Evolutionary conservation across 2,113 vertebrate species (phyloP), one percentile per base, ranked within the genome.

Genomic region (Tympanuchus pallidicinctus): DNA sequence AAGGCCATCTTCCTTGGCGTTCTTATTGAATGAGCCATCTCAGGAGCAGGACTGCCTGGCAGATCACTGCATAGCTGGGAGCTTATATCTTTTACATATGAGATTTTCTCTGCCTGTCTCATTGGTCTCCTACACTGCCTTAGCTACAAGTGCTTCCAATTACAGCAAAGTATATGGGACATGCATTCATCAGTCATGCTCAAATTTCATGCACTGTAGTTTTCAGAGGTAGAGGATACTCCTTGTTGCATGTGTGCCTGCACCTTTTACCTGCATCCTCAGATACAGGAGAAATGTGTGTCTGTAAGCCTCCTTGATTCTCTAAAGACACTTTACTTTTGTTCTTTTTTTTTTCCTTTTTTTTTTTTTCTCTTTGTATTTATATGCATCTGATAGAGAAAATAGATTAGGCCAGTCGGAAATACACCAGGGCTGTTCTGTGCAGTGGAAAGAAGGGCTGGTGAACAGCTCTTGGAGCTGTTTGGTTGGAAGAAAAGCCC

Each of bases 101-200:
- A 88, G 69, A 8, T 86, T 91, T 57, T 83, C 72, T 82, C 40
- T n/a, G 38, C 42, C 69, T 92, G 43, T 45, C 57, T 86, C 8
- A 0, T 60, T 82, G 52, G 64, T 82, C 67, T 66, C 52, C 43
- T 82, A 28, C 27, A 74, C 38, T 82, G 91, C 61, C 47, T 60
- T 57, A 61, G 22, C 65, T 86, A 34, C 50, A 90, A 91, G 38
- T 81, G 73, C 63, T 92, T 86, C 24, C 43, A 72, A 20, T 90
- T 89, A 65, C 34, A 57, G 75, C 45, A 67, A 85, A 75, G 28
- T 60, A 1, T 47, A 34, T n/a, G 28, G 86, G 64, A 75, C n/a
- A 43, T 71, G 16, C 40, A 50, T 52, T 24, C 11, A 16, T 82
- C 48, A 48, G 61, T 61, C 48, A 48, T 5, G 50, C 57, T 13